Evolutionary conservation across 1,140 invertebrate genomes (phyloP).

Genomic region (Bombus haemorrhoidalis): DNA sequence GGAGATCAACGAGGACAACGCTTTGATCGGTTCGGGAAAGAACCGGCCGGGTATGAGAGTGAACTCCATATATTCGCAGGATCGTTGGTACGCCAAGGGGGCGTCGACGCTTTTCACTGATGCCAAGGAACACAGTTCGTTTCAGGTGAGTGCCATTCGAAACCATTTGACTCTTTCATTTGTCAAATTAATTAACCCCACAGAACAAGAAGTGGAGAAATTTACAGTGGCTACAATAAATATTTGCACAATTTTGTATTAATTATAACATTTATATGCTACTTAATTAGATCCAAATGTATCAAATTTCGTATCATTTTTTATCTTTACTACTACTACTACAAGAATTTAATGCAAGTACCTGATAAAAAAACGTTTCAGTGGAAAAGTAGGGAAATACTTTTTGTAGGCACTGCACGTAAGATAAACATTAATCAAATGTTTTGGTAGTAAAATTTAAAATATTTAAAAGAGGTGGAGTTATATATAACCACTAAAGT

Average conservation of each 20-base stretch:
- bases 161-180: not conserved
- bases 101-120: conserved; percentile 74
- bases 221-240: no score
- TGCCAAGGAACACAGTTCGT: conserved; percentile 75
- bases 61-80: conserved; percentile 80
- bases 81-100: conserved; percentile 77
- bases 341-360: no score
- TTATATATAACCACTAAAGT: no score
- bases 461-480: no score
- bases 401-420: not conserved
- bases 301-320: no score
- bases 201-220: no score
- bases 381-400: not conserved
- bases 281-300: no score
- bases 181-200: no score
- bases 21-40: conserved; percentile 68
- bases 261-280: no score
- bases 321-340: no score
- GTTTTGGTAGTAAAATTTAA: no score
- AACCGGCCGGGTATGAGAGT: conserved; percentile 77
- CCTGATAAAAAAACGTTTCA: not conserved
- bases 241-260: no score
- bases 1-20: conserved; percentile 68
- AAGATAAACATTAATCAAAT: not conserved
- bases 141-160: conserved; percentile 73